Percentiles rank a stretch among this genome's conserved stretches.
Conservation (phyloP, 2,113 vertebrate genomes). For the Lipotes vexillifer region DNA sequence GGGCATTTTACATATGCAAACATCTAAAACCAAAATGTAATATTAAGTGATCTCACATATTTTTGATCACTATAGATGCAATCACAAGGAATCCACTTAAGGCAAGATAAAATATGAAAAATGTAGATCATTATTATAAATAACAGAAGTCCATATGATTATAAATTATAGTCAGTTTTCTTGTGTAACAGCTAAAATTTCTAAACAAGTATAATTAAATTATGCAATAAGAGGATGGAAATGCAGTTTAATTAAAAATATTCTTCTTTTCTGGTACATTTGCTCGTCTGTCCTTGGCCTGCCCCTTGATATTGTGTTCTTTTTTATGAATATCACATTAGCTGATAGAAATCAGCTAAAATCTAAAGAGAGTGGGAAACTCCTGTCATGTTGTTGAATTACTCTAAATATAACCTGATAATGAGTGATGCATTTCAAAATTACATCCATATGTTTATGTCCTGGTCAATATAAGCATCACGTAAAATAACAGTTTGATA, state of each 20-base stretch:
- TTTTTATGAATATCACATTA: not conserved
- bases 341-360: slow-evolving; percentile 12
- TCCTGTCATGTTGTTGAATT: not conserved
- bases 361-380: not conserved
- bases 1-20: not conserved
- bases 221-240: not conserved
- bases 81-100: not conserved
- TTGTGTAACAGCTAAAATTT: not conserved
- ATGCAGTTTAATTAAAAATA: not conserved
- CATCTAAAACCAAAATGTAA: not conserved
- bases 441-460: not conserved
- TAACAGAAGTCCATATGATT: not conserved
- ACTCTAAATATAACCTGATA: not conserved
- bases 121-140: not conserved
- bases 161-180: not conserved
- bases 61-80: not conserved
- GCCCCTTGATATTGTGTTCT: not conserved
- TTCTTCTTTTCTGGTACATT: not conserved
- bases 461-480: not conserved
- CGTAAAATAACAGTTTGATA: not conserved
- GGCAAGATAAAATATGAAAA: not conserved
- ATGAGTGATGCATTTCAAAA: not conserved
- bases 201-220: not conserved
- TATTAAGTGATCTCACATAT: not conserved
- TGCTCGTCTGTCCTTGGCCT: not conserved